Evolutionary conservation across 2,888 invertebrate species (phyloP).

Genomic region (Lepidochitona cinerea): DNA sequence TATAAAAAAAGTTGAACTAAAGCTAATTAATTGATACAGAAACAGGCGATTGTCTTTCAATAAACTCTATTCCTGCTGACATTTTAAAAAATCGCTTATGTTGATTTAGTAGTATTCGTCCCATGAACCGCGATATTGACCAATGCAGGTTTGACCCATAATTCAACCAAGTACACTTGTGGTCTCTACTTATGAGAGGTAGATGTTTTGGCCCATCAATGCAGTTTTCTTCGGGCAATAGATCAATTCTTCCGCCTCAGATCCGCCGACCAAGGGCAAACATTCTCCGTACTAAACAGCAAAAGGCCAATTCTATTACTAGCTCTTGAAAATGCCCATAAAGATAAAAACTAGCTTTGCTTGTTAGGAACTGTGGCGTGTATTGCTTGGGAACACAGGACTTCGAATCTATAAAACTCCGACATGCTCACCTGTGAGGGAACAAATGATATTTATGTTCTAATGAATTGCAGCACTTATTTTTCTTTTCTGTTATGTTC

Average conservation of each 20-base stretch:
- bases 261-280: neutral
- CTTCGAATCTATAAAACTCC: neutral
- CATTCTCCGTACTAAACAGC: neutral
- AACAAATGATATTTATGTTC: too few species aligned
- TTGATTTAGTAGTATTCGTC: too few species aligned
- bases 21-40: too few species aligned
- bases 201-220: neutral
- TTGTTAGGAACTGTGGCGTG: too few species aligned
- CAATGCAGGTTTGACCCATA: neutral
- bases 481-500: too few species aligned
- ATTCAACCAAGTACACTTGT: neutral
- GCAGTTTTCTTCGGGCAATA: constrained; percentile 1
- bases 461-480: too few species aligned
- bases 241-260: neutral
- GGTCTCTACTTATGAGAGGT: neutral
- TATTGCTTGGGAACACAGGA: constrained; percentile 2
- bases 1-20: too few species aligned
- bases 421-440: neutral
- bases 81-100: too few species aligned
- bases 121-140: too few species aligned
- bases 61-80: too few species aligned
- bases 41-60: too few species aligned
- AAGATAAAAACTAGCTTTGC: neutral
- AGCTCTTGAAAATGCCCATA: neutral
- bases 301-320: constrained; percentile 3